Evolutionary conservation across 2,113 vertebrate species (phyloP), one percentile per base, ranked within the genome.

Genomic region (Tricholaema leucomelas): DNA sequence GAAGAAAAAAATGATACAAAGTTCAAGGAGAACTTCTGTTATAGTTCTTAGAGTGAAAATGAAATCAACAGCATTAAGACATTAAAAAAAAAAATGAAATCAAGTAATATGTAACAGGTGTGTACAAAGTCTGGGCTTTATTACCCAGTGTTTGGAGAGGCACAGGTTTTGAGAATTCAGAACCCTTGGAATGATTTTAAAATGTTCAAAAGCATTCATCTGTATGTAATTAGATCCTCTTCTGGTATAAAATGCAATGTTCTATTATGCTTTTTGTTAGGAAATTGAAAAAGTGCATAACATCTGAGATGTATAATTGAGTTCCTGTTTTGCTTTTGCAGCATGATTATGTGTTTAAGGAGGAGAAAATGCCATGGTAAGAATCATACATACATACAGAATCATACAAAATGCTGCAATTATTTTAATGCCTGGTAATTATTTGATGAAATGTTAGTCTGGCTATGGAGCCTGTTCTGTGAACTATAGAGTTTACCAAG

Each of bases 311-410:
- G n/a, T 66, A 25, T 87, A 87, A 66, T 46, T 15, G 35, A 81
- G 30, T 46, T 50, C 55, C 17, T 83, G 19, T 87, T 85, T 94
- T 93, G 40, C 54, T 70, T 87, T 97, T 93, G 33, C 92, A 95
- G 94, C 38, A 91, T 71, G 42, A 56, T 81, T 61, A 15, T 80
- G 67, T 77, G 35, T 78, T 60, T 58, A 73, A 90, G 55, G 56
- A 88, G 64, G n/a, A 87, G 44, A 76, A 88, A 56, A 70, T 48
- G 30, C 54, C 46, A 42, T 28, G 92, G 96, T 96, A 97, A 96
- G 96, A 83, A 65, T 75, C 24, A 8, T 64, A 44, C 12, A 46
- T 71, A 54, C 21, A 46, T 71, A 54, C 21, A 44, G 65, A 81
- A 54, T 59, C 9, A 18, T 71, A 54, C 35, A 71, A 83, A 84